Percentiles rank a stretch among this genome's conserved stretches.
Evolutionary conservation across 2,888 invertebrate species (phyloP).

Genomic region (Drosophila mercatorum): DNA sequence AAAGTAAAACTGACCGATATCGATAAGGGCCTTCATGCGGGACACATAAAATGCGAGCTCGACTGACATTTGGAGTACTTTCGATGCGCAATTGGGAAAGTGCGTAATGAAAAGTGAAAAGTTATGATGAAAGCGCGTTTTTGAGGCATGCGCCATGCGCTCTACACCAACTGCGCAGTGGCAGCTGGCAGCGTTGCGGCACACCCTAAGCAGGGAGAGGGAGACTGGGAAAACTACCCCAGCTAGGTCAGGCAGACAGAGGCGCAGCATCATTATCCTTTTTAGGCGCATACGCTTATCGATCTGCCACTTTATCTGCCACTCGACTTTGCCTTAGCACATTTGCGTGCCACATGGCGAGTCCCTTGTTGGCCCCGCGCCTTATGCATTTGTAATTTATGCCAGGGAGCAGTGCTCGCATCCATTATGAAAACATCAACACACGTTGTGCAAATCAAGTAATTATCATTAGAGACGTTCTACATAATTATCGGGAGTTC

Average conservation of each 20-base stretch:
- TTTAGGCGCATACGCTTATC: constrained; percentile 34
- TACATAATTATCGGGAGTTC: constrained; percentile 69
- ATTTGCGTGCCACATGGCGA: constrained; percentile 63
- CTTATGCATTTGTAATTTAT: constrained; percentile 69
- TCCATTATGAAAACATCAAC: constrained; percentile 76
- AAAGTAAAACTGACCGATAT: constrained; percentile 35
- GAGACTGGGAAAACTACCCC: constrained; percentile 10
- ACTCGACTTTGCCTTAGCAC: constrained; percentile 60
- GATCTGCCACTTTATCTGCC: constrained; percentile 61
- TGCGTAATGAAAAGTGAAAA: constrained; percentile 68
- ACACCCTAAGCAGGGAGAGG: constrained; percentile 22
- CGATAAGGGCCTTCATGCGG: constrained; percentile 57
- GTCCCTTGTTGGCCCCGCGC: constrained; percentile 27
- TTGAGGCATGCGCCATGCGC: constrained; percentile 65
- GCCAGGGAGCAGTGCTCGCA: constrained; percentile 41
- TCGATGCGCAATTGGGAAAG: constrained; percentile 47
- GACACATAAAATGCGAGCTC: constrained; percentile 40
- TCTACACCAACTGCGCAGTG: constrained; percentile 61
- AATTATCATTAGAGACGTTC: constrained; percentile 71
- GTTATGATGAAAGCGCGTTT: constrained; percentile 69
- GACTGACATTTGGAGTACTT: constrained; percentile 33
- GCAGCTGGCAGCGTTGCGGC: constrained; percentile 62
- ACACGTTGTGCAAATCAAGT: constrained; percentile 78
- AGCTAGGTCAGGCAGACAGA: neutral
- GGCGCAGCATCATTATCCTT: constrained; percentile 56